phyloP scores from a whole-genome alignment of 1,140 invertebrate species.

The Drosophila tristis region DNA sequence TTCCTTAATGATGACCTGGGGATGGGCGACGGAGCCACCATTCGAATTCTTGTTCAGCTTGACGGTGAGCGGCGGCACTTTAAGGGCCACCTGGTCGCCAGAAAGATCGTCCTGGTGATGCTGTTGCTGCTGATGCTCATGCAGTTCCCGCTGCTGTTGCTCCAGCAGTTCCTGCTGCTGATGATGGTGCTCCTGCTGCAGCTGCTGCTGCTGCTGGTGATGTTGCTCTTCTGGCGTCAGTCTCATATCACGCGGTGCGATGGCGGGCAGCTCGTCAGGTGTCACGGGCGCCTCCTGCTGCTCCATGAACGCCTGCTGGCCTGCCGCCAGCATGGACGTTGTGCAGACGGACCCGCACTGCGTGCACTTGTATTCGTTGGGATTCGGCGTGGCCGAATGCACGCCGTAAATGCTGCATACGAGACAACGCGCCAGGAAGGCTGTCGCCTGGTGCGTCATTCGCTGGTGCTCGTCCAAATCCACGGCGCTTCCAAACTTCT shows the following conservation, averaged over 20 bases:
- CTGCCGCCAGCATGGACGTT: slow-evolving; percentile 68
- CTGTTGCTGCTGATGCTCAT: slow-evolving; percentile 59
- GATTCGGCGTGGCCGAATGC: slow-evolving; percentile 73
- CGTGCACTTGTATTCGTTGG: slow-evolving; percentile 79
- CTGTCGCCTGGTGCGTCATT: slow-evolving; percentile 70
- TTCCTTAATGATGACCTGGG: slow-evolving; percentile 80
- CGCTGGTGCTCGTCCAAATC: slow-evolving; percentile 80
- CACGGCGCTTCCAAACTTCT: slow-evolving; percentile 72
- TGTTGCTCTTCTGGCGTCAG: slow-evolving; percentile 78
- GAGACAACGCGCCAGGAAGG: slow-evolving; percentile 75
- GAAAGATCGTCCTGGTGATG: slow-evolving; percentile 64
- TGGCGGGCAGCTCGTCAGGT: slow-evolving; percentile 75
- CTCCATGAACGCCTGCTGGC: slow-evolving; percentile 75
- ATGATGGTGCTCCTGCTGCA: slow-evolving; percentile 49
- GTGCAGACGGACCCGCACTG: slow-evolving; percentile 75
- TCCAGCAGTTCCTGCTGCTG: slow-evolving; percentile 60
- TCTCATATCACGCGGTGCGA: slow-evolving; percentile 81
- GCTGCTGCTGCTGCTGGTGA: slow-evolving; percentile 65
- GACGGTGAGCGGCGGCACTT: slow-evolving; percentile 79
- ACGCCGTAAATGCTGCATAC: slow-evolving; percentile 77
- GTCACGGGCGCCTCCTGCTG: slow-evolving; percentile 77
- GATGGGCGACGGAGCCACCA: slow-evolving; percentile 68
- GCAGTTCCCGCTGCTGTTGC: slow-evolving; percentile 48
- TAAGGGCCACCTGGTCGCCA: slow-evolving; percentile 58
- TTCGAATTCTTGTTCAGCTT: slow-evolving; percentile 77